A percentile compares a stretch with the other conserved stretches of the same genome.
phyloP scores from a whole-genome alignment of 2,113 vertebrate genomes.

The Proteles cristata region DNA sequence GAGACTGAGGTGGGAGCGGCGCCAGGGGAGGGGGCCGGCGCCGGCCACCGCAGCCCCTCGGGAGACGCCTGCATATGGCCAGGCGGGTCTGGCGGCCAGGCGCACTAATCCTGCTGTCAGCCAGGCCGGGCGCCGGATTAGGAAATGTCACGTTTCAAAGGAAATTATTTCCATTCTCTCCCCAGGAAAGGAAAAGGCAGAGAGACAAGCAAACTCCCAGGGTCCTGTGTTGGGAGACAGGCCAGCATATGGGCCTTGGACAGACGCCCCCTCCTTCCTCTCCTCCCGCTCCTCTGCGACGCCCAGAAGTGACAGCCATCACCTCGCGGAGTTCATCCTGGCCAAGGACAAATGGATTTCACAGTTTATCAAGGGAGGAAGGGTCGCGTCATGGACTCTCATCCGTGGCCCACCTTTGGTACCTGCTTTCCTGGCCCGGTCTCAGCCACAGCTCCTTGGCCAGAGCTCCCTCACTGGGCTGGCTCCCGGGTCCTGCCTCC shows the following conservation, averaged over 20 bases:
- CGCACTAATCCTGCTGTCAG: conserved; percentile 77
- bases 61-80: conserved; percentile 55
- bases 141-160: conserved; percentile 82
- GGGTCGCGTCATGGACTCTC: background rate
- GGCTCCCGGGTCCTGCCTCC: background rate
- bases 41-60: background rate
- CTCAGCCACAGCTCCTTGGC: background rate
- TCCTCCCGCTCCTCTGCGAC: background rate
- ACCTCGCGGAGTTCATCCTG: background rate
- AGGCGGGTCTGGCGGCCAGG: conserved; percentile 56
- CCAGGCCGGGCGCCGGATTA: conserved; percentile 70
- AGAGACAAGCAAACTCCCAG: conserved; percentile 71
- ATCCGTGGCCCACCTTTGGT: conserved; percentile 28
- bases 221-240: conserved; percentile 1
- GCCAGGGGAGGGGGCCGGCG: background rate
- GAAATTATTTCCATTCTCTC: conserved; percentile 79
- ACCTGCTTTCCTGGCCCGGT: background rate
- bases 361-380: background rate
- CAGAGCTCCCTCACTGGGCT: background rate
- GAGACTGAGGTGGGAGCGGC: background rate
- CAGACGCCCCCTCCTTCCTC: background rate
- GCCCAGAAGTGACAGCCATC: background rate
- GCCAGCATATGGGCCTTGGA: background rate
- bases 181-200: conserved; percentile 73
- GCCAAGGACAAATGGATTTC: conserved; percentile 50